These are phyloP conservation scores for Oreochromis spilurus DNA, from an alignment of 2,113 vertebrate genomes.

Conservation along the genomic window DNA sequence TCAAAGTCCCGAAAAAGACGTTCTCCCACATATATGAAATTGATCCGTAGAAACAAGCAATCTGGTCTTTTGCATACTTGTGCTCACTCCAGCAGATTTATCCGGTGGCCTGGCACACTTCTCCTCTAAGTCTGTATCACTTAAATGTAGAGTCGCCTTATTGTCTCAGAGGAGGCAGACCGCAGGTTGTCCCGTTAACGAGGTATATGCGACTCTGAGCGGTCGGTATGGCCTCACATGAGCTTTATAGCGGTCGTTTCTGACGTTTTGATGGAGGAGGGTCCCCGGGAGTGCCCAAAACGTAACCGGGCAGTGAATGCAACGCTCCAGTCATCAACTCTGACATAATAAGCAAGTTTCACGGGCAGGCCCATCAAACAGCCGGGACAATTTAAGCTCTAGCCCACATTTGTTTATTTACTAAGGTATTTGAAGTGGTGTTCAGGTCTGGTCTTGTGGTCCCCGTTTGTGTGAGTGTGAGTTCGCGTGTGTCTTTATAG, in stretches of 20 bases:
- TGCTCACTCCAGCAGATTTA: conserved; percentile 7
- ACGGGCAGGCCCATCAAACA: background rate
- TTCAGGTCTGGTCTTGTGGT: background rate
- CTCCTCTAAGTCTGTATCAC: conserved; percentile 23
- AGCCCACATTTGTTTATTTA: background rate
- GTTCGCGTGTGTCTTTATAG: background rate
- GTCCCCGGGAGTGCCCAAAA: background rate
- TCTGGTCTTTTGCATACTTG: conserved; percentile 31
- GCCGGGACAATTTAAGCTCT: background rate
- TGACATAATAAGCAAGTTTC: background rate
- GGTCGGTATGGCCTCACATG: conserved; percentile 6
- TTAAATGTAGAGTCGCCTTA: background rate
- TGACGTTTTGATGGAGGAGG: conserved; percentile 71
- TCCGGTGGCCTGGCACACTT: background rate
- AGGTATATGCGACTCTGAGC: conserved; percentile 48
- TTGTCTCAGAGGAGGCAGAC: conserved; percentile 7
- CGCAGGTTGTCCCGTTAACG: conserved; percentile 59
- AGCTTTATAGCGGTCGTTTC: conserved; percentile 58
- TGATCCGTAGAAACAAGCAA: background rate
- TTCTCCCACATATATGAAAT: background rate
- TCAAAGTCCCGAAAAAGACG: conserved; percentile 14
- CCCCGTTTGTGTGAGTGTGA: background rate
- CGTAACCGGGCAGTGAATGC: background rate
- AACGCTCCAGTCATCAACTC: background rate
- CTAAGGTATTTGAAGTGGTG: background rate